Evolutionary conservation across 2,888 invertebrate genomes (phyloP), one percentile per base, ranked within the genome.

Genomic region (Chymomyza amoena): DNA sequence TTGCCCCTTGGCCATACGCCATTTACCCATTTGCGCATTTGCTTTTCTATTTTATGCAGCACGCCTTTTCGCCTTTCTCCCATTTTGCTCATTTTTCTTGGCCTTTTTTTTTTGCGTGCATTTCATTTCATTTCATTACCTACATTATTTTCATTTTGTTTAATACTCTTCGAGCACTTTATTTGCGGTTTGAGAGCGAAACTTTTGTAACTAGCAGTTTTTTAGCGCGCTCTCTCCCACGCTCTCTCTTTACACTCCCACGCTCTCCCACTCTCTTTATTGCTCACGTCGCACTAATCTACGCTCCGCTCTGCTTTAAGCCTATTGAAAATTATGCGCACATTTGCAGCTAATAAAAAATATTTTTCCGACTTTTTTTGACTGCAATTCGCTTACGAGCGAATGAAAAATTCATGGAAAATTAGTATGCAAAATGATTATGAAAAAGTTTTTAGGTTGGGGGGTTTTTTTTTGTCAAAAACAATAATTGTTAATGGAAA

Each of bases 81-180:
- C 36, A 25, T 25, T 25, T 25, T 25, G 25, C 25, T 25, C 25
- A 25, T 25, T 25, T 50, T 45, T 51, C 13, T 13, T 64, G 60
- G 62, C 13, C 54, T 65, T 75, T 61, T 60, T 32, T 69, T 82
- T 72, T 69, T 68, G 32, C 32, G 72, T 67, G 59, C 54, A 73
- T 76, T 84, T 69, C 65, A 77, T 74, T 32, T 45, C 39, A 45
- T 45, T 45, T 45, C 39, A 45, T 45, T 45, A 45, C 39, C 39
- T 71, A 67, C 61, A 70, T 75, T 70, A 61, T 73, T 63, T 73
- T 73, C 69, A 67, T 72, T 73, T 69, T 65, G 57, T 61, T 60
- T 71, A 73, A 70, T 72, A 64, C 68, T 69, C 68, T 73, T 45
- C 39, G 73, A 79, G 73, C 68, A 71, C 75, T 69, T 78, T 66